phyloP scores from a whole-genome alignment of 2,113 vertebrate species.

The Stegostoma tigrinum region DNA sequence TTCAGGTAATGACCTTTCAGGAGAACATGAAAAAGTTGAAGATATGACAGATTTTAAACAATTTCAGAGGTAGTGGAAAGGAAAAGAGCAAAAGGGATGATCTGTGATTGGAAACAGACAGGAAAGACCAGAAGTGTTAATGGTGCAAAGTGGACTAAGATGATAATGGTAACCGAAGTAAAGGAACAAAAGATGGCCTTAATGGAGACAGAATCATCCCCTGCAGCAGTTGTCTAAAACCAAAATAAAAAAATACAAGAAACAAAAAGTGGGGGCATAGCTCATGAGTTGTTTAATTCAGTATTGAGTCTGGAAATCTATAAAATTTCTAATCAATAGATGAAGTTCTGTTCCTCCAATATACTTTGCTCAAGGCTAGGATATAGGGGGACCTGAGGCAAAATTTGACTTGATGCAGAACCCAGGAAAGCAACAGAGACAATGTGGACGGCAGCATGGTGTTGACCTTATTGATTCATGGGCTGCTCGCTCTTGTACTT shows the following conservation, averaged over 20 bases:
- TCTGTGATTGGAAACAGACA: background rate
- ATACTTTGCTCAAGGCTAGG: background rate
- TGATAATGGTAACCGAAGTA: background rate
- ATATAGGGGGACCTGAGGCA: background rate
- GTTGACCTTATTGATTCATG: background rate
- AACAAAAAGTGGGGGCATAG: background rate
- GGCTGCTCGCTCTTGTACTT: background rate
- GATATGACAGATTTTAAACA: background rate
- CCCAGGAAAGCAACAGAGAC: background rate
- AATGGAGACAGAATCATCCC: background rate
- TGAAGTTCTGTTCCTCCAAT: background rate
- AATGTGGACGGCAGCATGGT: background rate
- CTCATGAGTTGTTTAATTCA: background rate
- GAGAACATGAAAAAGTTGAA: background rate
- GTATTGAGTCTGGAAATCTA: background rate
- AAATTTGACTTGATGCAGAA: background rate
- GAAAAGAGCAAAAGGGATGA: background rate
- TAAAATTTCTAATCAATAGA: background rate
- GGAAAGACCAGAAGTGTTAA: background rate
- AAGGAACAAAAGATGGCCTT: background rate
- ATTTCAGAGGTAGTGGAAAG: background rate
- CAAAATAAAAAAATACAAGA: background rate
- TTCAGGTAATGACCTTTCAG: background rate
- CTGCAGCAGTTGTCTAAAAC: background rate
- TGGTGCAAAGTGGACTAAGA: background rate